phyloP scores from a whole-genome alignment of 2,888 invertebrate species.

The Sarcophaga carnaria region DNA sequence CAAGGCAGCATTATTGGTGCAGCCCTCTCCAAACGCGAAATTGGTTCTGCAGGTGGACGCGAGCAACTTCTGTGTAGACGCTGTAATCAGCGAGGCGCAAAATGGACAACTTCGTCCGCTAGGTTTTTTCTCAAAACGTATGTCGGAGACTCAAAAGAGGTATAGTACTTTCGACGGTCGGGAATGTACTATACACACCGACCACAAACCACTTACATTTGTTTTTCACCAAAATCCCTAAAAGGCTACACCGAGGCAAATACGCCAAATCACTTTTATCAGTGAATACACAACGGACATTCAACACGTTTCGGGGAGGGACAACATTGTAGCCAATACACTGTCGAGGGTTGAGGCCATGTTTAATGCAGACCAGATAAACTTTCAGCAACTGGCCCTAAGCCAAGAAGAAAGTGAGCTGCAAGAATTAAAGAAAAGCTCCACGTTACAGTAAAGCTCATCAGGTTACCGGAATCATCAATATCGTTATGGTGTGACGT shows the following conservation, averaged over 20 bases:
- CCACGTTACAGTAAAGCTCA: constrained; percentile 39
- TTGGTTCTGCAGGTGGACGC: constrained; percentile 58
- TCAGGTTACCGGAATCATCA: constrained; percentile 35
- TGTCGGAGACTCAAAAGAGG: background rate
- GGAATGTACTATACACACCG: constrained; percentile 16
- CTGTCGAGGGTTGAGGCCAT: constrained; percentile 5
- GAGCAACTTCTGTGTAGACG: background rate
- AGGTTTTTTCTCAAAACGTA: no score
- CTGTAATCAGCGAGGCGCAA: no score
- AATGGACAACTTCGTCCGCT: no score
- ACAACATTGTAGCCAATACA: constrained; percentile 13
- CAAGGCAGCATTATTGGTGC: constrained; percentile 36
- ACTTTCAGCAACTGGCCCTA: background rate
- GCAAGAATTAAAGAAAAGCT: background rate
- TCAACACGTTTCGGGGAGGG: constrained; percentile 11
- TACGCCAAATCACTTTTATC: constrained; percentile 20
- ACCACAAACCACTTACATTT: constrained; percentile 44
- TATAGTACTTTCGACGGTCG: constrained; percentile 30
- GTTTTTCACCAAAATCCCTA: constrained; percentile 35
- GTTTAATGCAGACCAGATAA: background rate
- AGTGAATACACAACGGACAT: constrained; percentile 35
- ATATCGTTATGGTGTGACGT: constrained; percentile 59
- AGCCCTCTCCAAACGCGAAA: constrained; percentile 57
- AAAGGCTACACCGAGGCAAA: constrained; percentile 24
- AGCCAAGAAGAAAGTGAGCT: background rate